Conservation (phyloP, 2,888 invertebrate species). For the Pocota personata region DNA sequence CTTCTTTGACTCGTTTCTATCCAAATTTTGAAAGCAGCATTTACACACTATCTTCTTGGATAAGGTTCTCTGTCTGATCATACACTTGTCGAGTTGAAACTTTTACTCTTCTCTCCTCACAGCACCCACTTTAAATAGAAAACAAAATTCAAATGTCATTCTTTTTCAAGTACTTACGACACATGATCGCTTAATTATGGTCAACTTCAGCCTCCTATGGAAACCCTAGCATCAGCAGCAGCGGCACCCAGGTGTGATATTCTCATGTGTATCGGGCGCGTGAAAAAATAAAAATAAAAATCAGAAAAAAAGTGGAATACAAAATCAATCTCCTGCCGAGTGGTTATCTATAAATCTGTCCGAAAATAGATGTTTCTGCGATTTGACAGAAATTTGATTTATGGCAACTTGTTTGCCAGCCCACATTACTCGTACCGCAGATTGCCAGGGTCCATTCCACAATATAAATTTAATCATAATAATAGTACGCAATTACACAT, state of each 20-base stretch:
- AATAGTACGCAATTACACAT: constrained; percentile 51
- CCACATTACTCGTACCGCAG: constrained; percentile 27
- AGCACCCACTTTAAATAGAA: not conserved
- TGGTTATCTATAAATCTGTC: constrained; percentile 73
- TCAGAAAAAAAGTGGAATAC: constrained; percentile 18
- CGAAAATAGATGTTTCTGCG: constrained; percentile 73
- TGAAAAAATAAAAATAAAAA: not conserved
- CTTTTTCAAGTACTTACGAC: constrained; percentile 17
- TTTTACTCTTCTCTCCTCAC: constrained; percentile 18
- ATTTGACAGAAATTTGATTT: constrained; percentile 74
- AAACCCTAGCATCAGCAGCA: not conserved
- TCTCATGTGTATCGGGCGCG: constrained; percentile 25
- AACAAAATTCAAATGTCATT: constrained; percentile 39
- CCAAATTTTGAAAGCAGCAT: constrained; percentile 14
- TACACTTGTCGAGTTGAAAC: not conserved
- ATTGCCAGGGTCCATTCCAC: constrained; percentile 30
- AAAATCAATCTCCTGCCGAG: constrained; percentile 68
- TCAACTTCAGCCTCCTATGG: not conserved
- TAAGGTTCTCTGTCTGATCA: not conserved
- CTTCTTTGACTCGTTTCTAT: constrained; percentile 28
- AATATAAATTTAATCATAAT: constrained; percentile 45
- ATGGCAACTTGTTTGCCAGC: constrained; percentile 61
- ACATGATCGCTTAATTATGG: constrained; percentile 54
- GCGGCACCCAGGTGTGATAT: constrained; percentile 29
- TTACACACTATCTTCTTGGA: constrained; percentile 2